Evolutionary conservation across 2,113 vertebrate genomes (phyloP).

Genomic region (Connochaetes taurinus): DNA sequence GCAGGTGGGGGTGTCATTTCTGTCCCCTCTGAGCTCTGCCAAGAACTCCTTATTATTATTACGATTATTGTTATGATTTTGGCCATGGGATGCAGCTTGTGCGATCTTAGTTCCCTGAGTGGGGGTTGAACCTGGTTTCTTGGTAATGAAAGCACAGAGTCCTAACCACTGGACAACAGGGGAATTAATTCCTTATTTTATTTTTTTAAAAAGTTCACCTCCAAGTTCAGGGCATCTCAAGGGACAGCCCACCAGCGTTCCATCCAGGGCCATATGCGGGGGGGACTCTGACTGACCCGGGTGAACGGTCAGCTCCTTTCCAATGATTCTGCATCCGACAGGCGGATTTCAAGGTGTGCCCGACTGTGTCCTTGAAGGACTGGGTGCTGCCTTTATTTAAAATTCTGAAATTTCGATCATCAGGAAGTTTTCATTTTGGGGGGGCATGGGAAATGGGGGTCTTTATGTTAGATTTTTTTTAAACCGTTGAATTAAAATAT

Average conservation of each 20-base stretch:
- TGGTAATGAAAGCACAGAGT: neutral
- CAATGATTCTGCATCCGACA: rapidly evolving
- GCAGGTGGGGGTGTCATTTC: neutral
- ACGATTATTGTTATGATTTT: rapidly evolving
- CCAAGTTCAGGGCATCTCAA: neutral
- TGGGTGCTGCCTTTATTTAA: neutral
- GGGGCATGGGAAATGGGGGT: rapidly evolving
- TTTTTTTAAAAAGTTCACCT: neutral
- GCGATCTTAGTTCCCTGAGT: neutral
- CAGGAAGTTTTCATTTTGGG: neutral
- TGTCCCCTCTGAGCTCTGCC: neutral
- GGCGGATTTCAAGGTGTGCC: neutral
- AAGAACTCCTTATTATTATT: rapidly evolving
- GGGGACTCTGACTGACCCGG: neutral
- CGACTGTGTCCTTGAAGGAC: neutral
- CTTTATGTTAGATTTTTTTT: neutral
- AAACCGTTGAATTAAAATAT: neutral
- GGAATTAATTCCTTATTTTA: neutral
- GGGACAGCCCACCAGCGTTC: neutral
- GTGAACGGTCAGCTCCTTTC: neutral
- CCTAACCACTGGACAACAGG: neutral
- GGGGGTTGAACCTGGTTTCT: neutral
- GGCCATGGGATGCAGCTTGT: neutral
- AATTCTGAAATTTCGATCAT: neutral
- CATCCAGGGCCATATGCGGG: rapidly evolving